These are phyloP conservation scores for Lagria hirta DNA, from an alignment of 2,888 invertebrate species.

Conservation along the genomic window DNA sequence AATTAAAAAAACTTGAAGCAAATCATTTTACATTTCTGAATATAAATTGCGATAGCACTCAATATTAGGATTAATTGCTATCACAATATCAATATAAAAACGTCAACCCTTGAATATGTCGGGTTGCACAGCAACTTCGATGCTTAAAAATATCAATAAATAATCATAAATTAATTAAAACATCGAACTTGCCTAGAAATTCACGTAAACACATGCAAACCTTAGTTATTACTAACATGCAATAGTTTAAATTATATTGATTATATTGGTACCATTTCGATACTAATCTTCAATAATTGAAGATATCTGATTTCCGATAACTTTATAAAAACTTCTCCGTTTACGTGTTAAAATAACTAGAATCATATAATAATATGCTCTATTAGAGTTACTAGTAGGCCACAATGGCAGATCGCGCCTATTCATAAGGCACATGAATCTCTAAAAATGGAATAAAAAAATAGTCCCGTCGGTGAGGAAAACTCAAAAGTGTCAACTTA, in stretches of 20 bases:
- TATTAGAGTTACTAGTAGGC: conserved; percentile 16
- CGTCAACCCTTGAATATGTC: too few species aligned
- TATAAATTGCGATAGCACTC: too few species aligned
- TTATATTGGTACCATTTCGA: too few species aligned
- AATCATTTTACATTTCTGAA: conserved; percentile 11
- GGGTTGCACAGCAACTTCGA: conserved; percentile 19
- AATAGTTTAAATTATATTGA: conserved; percentile 29
- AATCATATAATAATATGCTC: conserved; percentile 14
- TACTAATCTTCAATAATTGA: too few species aligned
- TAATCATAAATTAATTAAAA: conserved; percentile 17
- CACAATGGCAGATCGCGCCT: conserved; percentile 7
- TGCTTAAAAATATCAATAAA: conserved; percentile 13
- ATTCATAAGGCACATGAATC: conserved; percentile 18
- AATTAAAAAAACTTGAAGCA: too few species aligned
- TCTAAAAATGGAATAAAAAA: conserved; percentile 19
- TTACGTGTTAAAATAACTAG: conserved; percentile 8
- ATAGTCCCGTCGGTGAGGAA: conserved; percentile 8
- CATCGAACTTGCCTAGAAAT: conserved; percentile 18
- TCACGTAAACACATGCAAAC: conserved; percentile 26
- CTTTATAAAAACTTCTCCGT: conserved; percentile 4
- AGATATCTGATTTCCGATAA: too few species aligned
- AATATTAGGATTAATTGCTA: too few species aligned
- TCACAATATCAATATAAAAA: too few species aligned
- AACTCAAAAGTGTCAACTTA: conserved; percentile 4
- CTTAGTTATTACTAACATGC: conserved; percentile 35